Evolutionary conservation across 2,888 invertebrate species (phyloP).

Genomic region (Conomelus anceps): DNA sequence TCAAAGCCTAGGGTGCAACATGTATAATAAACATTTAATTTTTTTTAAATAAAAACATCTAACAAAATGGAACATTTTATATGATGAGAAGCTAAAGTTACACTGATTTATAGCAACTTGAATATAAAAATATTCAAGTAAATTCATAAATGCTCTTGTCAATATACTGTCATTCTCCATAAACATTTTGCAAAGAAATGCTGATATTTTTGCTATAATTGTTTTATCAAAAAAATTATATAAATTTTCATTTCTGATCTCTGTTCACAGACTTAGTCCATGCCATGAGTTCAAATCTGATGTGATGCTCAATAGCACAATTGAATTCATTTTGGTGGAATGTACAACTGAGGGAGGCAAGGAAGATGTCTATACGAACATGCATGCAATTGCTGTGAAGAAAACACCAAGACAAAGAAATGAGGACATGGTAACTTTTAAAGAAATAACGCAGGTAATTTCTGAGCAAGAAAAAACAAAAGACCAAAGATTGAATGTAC

Average conservation of each 20-base stretch:
- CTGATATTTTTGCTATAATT: neutral
- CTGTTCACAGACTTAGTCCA: constrained; percentile 27
- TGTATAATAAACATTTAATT: too few species aligned
- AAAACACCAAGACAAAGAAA: constrained; percentile 47
- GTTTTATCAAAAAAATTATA: neutral
- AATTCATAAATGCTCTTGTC: too few species aligned
- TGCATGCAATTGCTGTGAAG: constrained; percentile 52
- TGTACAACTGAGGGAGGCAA: constrained; percentile 26
- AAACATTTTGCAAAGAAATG: neutral
- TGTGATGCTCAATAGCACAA: constrained; percentile 27
- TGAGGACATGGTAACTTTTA: constrained; percentile 34
- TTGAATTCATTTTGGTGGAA: constrained; percentile 30
- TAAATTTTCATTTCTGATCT: neutral
- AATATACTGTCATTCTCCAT: too few species aligned
- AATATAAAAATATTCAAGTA: too few species aligned
- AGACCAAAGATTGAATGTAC: constrained; percentile 50
- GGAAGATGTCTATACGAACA: constrained; percentile 46
- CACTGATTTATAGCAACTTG: too few species aligned
- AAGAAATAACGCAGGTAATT: neutral
- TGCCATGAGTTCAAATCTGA: constrained; percentile 29
- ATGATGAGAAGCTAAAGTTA: too few species aligned
- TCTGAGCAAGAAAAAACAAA: neutral
- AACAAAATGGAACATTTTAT: too few species aligned
- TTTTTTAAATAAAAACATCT: too few species aligned
- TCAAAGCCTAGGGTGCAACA: too few species aligned